Evolutionary conservation across 2,888 invertebrate species (phyloP).

Genomic region (Tetrapedia diversipes): DNA sequence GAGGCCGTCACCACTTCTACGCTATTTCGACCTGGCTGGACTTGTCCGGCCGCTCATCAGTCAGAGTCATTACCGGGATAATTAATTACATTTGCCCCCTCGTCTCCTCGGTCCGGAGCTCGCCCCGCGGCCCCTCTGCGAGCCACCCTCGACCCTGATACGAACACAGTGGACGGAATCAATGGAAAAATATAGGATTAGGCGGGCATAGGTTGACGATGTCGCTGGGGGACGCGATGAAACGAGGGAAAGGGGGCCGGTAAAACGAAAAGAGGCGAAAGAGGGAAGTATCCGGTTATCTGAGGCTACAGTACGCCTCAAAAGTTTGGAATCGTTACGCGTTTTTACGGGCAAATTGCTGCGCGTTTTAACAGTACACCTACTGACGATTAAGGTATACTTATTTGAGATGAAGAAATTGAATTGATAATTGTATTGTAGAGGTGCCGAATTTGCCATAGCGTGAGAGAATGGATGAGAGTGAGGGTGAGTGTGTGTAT

Average conservation of each 20-base stretch:
- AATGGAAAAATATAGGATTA: constrained; percentile 81
- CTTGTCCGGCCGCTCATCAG: constrained; percentile 85
- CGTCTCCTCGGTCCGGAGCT: constrained; percentile 82
- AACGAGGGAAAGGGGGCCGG: neutral
- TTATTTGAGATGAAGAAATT: too few relatives aligned
- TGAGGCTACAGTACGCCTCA: too few relatives aligned
- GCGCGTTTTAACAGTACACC: too few relatives aligned
- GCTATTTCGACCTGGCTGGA: constrained; percentile 82
- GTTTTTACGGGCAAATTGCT: too few relatives aligned
- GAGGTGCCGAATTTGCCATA: too few relatives aligned
- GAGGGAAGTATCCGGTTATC: neutral
- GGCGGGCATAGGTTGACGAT: constrained; percentile 61
- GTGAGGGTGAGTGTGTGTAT: too few relatives aligned
- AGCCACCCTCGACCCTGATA: constrained; percentile 70
- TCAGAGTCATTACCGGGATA: constrained; percentile 87
- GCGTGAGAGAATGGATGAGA: too few relatives aligned
- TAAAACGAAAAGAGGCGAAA: too few relatives aligned
- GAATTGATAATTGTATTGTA: too few relatives aligned
- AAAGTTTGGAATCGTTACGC: too few relatives aligned
- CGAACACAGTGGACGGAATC: constrained; percentile 77
- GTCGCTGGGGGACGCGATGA: constrained; percentile 9
- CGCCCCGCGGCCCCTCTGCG: constrained; percentile 68
- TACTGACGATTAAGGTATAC: too few relatives aligned
- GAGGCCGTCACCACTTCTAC: constrained; percentile 79
- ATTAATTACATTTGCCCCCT: constrained; percentile 87